Evolutionary conservation across 2,113 vertebrate genomes (phyloP).

Genomic region (Hydrolagus affinis): DNA sequence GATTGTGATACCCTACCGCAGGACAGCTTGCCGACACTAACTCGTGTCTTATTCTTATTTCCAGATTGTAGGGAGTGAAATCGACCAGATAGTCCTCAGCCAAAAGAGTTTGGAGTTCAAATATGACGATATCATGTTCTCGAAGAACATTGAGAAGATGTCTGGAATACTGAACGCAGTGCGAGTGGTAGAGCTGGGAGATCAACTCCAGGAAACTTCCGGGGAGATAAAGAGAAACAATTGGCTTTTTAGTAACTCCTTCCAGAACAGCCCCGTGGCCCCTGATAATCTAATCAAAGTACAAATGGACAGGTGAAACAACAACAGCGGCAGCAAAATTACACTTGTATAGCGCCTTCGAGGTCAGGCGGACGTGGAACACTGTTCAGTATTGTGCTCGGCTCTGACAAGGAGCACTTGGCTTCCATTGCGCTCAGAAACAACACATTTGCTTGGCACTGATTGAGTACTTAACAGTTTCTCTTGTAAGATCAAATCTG

Average conservation of each 20-base stretch:
- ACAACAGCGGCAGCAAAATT: too few species aligned
- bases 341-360: too few species aligned
- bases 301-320: conserved; percentile 59
- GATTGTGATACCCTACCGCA: too few species aligned
- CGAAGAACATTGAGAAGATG: conserved; percentile 11
- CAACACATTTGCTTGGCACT: too few species aligned
- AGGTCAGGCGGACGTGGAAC: too few species aligned
- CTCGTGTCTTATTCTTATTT: conserved; percentile 8
- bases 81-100: conserved; percentile 33
- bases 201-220: conserved; percentile 34
- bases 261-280: conserved; percentile 41
- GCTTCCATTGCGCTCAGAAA: too few species aligned
- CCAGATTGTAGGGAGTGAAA: conserved; percentile 46
- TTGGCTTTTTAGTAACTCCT: conserved; percentile 36
- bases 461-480: too few species aligned
- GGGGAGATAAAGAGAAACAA: conserved; percentile 39
- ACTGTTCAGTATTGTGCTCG: too few species aligned
- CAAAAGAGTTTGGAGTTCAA: conserved; percentile 39
- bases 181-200: neutral
- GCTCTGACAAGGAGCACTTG: too few species aligned
- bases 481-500: too few species aligned
- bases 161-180: neutral
- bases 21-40: too few species aligned
- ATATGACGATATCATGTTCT: conserved; percentile 27
- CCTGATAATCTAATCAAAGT: conserved; percentile 54